These are phyloP conservation scores for Coptodon rendalli DNA, from an alignment of 2,113 vertebrate genomes.

Conservation along the genomic window DNA sequence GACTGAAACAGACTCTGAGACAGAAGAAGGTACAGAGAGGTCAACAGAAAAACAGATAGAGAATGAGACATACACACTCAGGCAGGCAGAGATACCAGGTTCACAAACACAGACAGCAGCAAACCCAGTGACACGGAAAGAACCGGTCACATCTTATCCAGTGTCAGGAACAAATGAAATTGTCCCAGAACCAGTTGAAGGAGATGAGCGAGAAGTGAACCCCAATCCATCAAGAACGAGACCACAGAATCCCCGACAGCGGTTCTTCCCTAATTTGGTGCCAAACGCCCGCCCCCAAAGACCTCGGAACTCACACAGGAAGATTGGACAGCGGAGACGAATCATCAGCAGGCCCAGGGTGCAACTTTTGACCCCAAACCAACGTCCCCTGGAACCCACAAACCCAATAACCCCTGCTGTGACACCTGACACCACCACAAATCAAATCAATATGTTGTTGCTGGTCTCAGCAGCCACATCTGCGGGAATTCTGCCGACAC, in stretches of 20 bases:
- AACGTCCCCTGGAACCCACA: conserved; percentile 12
- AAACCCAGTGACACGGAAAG: not conserved
- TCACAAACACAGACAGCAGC: not conserved
- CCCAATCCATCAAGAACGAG: not conserved
- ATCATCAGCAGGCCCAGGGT: conserved; percentile 66
- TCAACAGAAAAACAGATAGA: conserved; percentile 1
- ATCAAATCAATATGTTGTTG: not conserved
- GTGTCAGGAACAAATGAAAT: conserved; percentile 37
- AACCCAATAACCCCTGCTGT: conserved; percentile 5
- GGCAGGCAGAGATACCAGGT: not conserved
- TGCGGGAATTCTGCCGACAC: not conserved
- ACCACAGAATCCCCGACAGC: not conserved
- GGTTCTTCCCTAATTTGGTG: conserved; percentile 5
- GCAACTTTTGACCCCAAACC: conserved; percentile 32
- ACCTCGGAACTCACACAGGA: conserved; percentile 67
- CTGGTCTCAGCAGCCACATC: not conserved
- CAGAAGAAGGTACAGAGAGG: not conserved
- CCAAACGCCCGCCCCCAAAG: conserved; percentile 42
- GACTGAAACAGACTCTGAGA: not conserved
- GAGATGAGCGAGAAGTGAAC: not conserved
- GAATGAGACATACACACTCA: not conserved
- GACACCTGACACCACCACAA: not conserved
- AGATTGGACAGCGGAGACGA: conserved; percentile 73
- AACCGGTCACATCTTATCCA: conserved; percentile 1
- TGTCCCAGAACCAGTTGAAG: not conserved